Base-by-base conservation (phyloP, 2,888 invertebrate species). In the Heliconius aoede region DNA sequence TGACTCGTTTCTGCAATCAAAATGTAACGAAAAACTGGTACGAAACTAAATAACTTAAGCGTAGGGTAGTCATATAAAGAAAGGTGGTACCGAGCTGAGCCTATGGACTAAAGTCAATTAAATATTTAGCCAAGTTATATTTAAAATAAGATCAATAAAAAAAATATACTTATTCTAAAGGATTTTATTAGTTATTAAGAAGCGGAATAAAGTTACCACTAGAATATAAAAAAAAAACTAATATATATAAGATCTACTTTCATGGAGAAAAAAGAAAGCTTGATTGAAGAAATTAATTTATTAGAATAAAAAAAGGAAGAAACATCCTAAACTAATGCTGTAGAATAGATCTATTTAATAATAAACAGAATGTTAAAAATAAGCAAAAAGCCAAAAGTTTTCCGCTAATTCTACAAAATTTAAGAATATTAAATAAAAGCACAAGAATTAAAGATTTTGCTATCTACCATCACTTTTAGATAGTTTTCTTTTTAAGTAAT, bases 1-100 rank as follows among this genome's bases (percentile, higher is more conserved):
- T 74, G 80, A 78, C 81, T 78, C 80, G 81, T 81, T 80, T 79
- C 81, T 81, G 81, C 65, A 81, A 81, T 80, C 78, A 80, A 81
- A 81, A 81, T 77, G 79, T 80, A 81, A 80, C 79, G 80, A 80
- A 79, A 77, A 78, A 79, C 80, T 80, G 79, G 80, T 81, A 79
- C 81, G 79, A 81, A 79, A 78, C 81, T 76, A 78, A 77, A 78
- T 77, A 72, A 76, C 28, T 77, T 72, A 62, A 77, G 60, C 76
- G 26, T 67, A 36, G 36, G 11, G 36, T 36, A 32, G 8, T 11
- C 11, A 55, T 72, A 73, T 30, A 61, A 28, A 62, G 24, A 69
- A 74, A 61, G 7, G 58, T 71, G 69, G 26, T 58, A 28, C 64
- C 62, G 71, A 76, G 71, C 75, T 51, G 40, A 71, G 64, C 69